These are phyloP conservation scores for Sus scrofa DNA, from an alignment of 2,113 vertebrate genomes.

Conservation along the genomic window DNA sequence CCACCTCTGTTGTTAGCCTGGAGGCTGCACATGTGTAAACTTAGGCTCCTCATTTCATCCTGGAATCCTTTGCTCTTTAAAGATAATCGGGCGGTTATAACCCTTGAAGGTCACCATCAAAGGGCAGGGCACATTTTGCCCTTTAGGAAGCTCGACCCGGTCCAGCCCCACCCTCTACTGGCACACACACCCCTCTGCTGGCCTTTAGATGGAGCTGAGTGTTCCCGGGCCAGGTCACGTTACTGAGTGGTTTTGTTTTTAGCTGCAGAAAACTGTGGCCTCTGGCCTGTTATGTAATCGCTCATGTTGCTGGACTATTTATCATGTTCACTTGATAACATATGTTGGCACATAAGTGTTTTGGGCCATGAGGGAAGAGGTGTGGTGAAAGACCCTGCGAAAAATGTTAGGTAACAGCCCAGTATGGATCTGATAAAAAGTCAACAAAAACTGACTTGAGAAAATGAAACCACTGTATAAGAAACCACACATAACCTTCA, in stretches of 20 bases:
- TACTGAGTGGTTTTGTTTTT: background rate
- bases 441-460: background rate
- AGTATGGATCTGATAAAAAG: background rate
- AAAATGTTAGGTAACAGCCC: slow-evolving; percentile 3
- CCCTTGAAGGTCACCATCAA: background rate
- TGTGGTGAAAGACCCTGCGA: slow-evolving; percentile 32
- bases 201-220: background rate
- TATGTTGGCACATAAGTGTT: slow-evolving; percentile 2
- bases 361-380: background rate
- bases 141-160: background rate
- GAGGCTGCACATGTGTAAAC: background rate
- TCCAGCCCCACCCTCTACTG: background rate
- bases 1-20: background rate
- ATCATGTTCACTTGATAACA: background rate
- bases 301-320: background rate
- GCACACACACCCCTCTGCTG: background rate
- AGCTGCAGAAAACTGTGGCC: background rate
- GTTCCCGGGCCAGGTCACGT: background rate
- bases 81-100: background rate
- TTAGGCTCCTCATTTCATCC: background rate
- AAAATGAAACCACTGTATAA: background rate
- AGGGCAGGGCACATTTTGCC: background rate
- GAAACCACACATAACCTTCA: background rate
- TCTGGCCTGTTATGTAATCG: background rate
- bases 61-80: background rate